Evolutionary conservation across 2,888 invertebrate species (phyloP).

Genomic region (Ashinkailepas kermadecensis): DNA sequence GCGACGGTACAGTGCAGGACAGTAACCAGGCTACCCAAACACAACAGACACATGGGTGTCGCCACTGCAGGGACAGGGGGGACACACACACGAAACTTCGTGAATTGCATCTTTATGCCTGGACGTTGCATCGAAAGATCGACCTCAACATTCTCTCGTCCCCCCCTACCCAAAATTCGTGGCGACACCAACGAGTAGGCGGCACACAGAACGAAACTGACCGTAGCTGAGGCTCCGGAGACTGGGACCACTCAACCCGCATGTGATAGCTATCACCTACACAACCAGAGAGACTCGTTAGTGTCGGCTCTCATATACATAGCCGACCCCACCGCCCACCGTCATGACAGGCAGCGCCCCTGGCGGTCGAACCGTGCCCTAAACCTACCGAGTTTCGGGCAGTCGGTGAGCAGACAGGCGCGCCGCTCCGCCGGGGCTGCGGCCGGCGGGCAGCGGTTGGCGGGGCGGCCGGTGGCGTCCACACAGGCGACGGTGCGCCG

Average conservation of each 20-base stretch:
- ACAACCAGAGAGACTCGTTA: neutral
- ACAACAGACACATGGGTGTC: too few species aligned
- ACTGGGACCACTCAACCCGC: neutral
- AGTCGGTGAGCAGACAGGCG: conserved; percentile 58
- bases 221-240: neutral
- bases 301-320: neutral
- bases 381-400: conserved; percentile 35
- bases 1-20: neutral
- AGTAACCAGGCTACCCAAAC: neutral
- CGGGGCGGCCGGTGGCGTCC: conserved; percentile 52
- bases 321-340: conserved; percentile 36
- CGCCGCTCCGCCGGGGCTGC: conserved; percentile 59
- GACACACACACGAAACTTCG: too few species aligned
- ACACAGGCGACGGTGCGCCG: conserved; percentile 58
- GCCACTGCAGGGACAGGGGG: too few species aligned
- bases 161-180: too few species aligned
- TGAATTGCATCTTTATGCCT: too few species aligned
- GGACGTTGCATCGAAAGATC: too few species aligned
- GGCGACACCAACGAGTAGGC: neutral
- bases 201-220: neutral
- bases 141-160: too few species aligned
- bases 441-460: conserved; percentile 64
- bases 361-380: neutral
- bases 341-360: conserved; percentile 53
- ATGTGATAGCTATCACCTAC: neutral